phyloP scores from a whole-genome alignment of 1,140 invertebrate species.

The Solenopsis fugax region DNA sequence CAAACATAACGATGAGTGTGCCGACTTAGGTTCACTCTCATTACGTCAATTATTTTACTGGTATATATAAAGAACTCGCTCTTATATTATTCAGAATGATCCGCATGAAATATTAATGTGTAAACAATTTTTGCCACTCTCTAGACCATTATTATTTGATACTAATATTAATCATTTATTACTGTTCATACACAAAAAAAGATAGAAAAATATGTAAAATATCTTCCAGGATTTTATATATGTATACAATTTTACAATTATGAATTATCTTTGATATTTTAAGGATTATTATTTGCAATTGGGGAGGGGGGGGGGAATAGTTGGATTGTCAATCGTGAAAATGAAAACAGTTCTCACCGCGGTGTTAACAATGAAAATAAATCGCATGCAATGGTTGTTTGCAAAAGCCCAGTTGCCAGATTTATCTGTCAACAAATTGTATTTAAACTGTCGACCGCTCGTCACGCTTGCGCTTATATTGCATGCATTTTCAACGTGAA shows the following conservation, averaged over 20 bases:
- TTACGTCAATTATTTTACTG: constrained; percentile 21
- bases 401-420: constrained; percentile 45
- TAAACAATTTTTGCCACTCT: background rate
- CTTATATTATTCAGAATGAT: background rate
- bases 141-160: background rate
- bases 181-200: background rate
- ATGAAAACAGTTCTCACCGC: constrained; percentile 56
- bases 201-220: background rate
- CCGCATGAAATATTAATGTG: background rate
- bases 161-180: background rate
- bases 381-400: constrained; percentile 42
- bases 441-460: constrained; percentile 54
- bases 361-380: constrained; percentile 63
- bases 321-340: constrained; percentile 32
- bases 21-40: background rate
- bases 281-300: constrained; percentile 47
- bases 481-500: constrained; percentile 11
- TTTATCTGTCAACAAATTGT: constrained; percentile 61
- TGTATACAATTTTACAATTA: background rate
- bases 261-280: constrained; percentile 27
- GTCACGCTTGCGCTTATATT: constrained; percentile 81
- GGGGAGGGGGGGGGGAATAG: background rate
- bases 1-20: constrained; percentile 13
- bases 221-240: background rate
- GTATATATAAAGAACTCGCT: background rate